Base-by-base conservation (phyloP, 2,888 invertebrate species). In the Ectropis crepuscularia region DNA sequence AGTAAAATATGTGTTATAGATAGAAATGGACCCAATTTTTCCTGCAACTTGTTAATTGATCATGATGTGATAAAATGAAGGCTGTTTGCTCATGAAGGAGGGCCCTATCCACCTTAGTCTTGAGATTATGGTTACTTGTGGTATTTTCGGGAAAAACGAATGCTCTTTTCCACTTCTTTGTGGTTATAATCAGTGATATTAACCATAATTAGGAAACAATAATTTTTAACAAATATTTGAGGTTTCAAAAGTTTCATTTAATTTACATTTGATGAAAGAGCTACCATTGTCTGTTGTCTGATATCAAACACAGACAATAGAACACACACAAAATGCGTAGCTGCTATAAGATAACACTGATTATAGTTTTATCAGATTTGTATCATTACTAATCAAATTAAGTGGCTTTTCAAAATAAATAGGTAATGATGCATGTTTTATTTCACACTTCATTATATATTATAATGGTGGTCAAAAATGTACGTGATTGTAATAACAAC, bases 341-440 rank as follows among this genome's bases (percentile, higher is more conserved):
- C 51, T 53, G 41, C 10, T 2, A 42, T 50, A 36, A 60, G 53
- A 47, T 60, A 60, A 53, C 51, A 59, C 11, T 51, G 41, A 53
- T 53, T 59, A 51, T 38, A 43, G 16, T 58, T 43, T 38, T 51
- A 51, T 58, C 38, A 16, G 37, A 28, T 49, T 11, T 37, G 12
- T 36, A 36, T 36, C 42, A 48, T 39, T 10, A 10, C 0, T 51
- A 6, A 42, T 28, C 16, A 51, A 42, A 51, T 36, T 41, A 42
- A 42, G n/a, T 51, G 41, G 16, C 16, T 39, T 51, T 51, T 28
- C 41, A 51, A 16, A 51, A 41, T 28, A 51, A 51, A 51, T 28
- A n/a, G n/a, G n/a, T n/a, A 41, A 41, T 28, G 10, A 51, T 11
- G 16, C 41, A 6, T n/a, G 16, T 6, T 28, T 8, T 42, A 28